These are phyloP conservation scores for Spheniscus humboldti DNA, from an alignment of 2,797 vertebrate species.

Conservation along the genomic window DNA sequence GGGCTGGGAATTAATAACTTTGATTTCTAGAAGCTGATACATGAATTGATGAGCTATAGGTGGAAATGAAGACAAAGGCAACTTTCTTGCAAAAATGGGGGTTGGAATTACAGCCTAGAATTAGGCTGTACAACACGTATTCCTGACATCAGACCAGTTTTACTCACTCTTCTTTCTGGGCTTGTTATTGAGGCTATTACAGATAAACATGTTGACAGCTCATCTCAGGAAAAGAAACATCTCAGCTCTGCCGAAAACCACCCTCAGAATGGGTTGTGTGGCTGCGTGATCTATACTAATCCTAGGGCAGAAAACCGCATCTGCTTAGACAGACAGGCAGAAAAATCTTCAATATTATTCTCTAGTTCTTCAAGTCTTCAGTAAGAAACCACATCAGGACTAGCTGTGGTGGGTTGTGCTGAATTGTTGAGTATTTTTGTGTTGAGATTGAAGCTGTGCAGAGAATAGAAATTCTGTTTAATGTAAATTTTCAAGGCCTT, in stretches of 20 bases:
- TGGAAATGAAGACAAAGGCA: not conserved
- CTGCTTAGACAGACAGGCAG: not conserved
- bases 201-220: constrained; percentile 18
- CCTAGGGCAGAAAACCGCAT: not conserved
- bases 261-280: not conserved
- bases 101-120: not conserved
- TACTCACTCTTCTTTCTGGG: not conserved
- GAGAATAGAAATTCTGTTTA: not conserved
- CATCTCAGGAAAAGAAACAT: constrained; percentile 12
- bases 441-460: not conserved
- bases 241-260: constrained; percentile 14
- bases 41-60: not conserved
- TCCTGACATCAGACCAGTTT: not conserved
- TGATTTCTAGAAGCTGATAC: not conserved
- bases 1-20: constrained; percentile 1
- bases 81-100: not conserved
- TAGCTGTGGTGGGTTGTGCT: not conserved
- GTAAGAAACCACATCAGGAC: not conserved
- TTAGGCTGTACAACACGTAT: not conserved
- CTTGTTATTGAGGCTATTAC: not conserved
- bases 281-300: not conserved
- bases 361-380: not conserved
- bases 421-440: not conserved
- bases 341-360: not conserved
- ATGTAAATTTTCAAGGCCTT: not conserved